Base-by-base conservation (phyloP, 2,888 invertebrate genomes). In the Ophion costatus region DNA sequence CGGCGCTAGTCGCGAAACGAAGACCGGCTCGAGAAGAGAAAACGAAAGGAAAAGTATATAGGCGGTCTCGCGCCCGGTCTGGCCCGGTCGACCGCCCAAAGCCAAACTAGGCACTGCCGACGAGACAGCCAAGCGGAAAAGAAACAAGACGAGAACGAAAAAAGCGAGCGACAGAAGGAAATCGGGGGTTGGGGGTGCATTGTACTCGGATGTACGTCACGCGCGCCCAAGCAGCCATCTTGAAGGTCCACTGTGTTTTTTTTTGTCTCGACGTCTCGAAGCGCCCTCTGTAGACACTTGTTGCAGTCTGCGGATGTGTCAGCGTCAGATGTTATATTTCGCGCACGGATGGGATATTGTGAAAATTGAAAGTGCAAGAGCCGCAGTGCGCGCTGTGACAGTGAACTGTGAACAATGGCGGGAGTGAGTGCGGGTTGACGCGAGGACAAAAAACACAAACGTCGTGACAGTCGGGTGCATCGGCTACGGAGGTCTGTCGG, bases 1-100 rank as follows among this genome's bases (percentile, higher is more conserved):
- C 59, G 59, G 59, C 45, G 45, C 67, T 77, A 17, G 51, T 17
- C 45, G 67, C 59, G 77, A 24, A 77, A 69, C 69, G 29, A 69
- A 45, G 66, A 76, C 66, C 17, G 76, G 56, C 51, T 42, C 22
- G 42, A 56, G 20, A 75, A 51, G 56, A 14, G 38, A 51, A n/a
- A 29, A 71, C 38, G n/a, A 42, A 29, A 74, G 51, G 29, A 1
- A 75, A 29, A 59, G 57, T 69, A 69, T 29, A 42, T 57, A 20
- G 24, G 33, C n/a, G 56, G n/a, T 29, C 29, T 29, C 29, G 29
- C 29, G 29, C 24, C 24, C 6, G n/a, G 56, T 57, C 69, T 29
- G 33, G 22, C 45, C 22, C 67, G 45, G 45, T 22, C 24, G 17
- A 24, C 14, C 45, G 14, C 45, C 67, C 45, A 22, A 42, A 20